A percentile compares a stretch with the other conserved stretches of the same genome.
Evolutionary conservation across 2,797 vertebrate species (phyloP).

Genomic region (Orientallactaga sibirica): DNA sequence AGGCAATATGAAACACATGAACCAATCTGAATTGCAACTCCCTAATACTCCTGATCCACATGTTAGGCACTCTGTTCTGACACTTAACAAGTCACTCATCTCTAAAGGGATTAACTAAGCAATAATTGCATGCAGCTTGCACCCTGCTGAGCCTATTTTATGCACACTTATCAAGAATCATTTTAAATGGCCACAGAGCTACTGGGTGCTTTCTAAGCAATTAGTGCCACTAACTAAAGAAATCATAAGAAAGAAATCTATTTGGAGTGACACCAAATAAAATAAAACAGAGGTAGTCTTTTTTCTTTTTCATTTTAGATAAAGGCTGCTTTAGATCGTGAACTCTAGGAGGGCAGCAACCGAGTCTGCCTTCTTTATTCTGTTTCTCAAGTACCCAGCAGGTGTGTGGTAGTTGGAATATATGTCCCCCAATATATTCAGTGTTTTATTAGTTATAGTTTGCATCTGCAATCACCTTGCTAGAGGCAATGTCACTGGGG

Average conservation of each 20-base stretch:
- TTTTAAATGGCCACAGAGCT: conserved; percentile 54
- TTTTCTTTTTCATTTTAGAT: conserved; percentile 4
- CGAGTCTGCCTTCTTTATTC: neutral
- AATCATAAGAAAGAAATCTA: neutral
- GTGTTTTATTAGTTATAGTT: too few relatives aligned
- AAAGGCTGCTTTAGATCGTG: neutral
- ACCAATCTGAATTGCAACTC: neutral
- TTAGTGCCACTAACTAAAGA: conserved; percentile 6
- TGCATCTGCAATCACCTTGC: too few relatives aligned
- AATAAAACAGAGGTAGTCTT: neutral
- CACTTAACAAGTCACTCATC: conserved; percentile 62
- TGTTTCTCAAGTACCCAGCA: neutral
- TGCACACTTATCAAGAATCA: conserved; percentile 30
- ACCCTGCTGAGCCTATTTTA: neutral
- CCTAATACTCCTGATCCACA: neutral
- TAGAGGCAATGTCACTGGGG: too few relatives aligned
- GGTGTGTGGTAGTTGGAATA: neutral
- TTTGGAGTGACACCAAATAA: conserved; percentile 12
- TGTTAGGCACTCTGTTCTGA: conserved; percentile 34
- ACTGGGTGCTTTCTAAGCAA: conserved; percentile 10
- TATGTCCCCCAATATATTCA: too few relatives aligned
- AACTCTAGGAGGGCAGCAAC: neutral
- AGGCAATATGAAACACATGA: conserved; percentile 49
- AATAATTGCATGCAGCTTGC: conserved; percentile 57
- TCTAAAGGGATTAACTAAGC: conserved; percentile 76